A percentile compares a stretch with the other conserved stretches of the same genome.
Evolutionary conservation across 2,888 invertebrate species (phyloP).

Genomic region (Acanthosepion lycidas): DNA sequence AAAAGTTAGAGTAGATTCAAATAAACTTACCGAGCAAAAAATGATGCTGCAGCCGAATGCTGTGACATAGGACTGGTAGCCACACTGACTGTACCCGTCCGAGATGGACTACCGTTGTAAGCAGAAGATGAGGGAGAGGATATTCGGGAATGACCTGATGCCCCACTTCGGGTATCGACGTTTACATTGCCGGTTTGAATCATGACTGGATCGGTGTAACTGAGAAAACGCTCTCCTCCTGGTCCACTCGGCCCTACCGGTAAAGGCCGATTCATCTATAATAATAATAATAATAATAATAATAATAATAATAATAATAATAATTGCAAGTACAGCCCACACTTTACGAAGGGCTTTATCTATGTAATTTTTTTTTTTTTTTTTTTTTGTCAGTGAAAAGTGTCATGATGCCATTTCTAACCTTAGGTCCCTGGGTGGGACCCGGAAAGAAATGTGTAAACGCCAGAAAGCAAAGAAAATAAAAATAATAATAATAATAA

Average conservation of each 20-base stretch:
- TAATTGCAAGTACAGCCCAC: no score
- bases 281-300: not conserved
- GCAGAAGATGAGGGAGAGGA: not conserved
- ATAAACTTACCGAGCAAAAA: constrained; percentile 62
- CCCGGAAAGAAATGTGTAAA: no score
- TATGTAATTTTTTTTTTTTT: no score
- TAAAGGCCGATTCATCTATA: constrained; percentile 33
- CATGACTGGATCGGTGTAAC: not conserved
- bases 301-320: not conserved
- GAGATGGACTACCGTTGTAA: not conserved
- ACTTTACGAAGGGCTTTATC: no score
- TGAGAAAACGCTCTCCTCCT: not conserved
- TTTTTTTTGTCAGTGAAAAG: no score
- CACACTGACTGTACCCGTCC: not conserved
- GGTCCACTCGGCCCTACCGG: not conserved
- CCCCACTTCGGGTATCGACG: not conserved
- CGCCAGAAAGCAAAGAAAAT: no score
- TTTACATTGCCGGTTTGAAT: not conserved
- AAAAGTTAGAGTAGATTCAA: no score
- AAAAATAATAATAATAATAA: not conserved
- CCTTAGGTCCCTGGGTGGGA: no score
- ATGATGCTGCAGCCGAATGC: constrained; percentile 65
- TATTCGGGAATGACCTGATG: not conserved
- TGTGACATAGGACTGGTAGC: constrained; percentile 57
- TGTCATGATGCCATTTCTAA: no score